A percentile compares a stretch with the other conserved stretches of the same genome.
These are phyloP conservation scores for Phocoena sinus DNA, from an alignment of 2,113 vertebrate species.

Conservation along the genomic window DNA sequence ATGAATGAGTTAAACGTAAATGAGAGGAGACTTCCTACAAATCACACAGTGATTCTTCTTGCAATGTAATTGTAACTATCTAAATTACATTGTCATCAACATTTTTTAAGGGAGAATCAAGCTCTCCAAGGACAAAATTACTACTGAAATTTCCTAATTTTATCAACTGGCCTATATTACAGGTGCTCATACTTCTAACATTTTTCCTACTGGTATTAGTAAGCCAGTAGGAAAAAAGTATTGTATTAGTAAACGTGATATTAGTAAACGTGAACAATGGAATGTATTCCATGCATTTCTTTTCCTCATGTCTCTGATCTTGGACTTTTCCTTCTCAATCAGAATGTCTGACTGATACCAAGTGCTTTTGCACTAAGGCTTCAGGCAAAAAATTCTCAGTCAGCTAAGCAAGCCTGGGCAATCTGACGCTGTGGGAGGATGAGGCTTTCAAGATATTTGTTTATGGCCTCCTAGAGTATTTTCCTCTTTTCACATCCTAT, in stretches of 20 bases:
- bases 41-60: background rate
- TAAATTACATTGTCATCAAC: background rate
- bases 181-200: background rate
- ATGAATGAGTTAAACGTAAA: conserved; percentile 7
- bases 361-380: background rate
- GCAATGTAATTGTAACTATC: background rate
- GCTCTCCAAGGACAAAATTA: background rate
- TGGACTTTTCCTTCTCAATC: background rate
- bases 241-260: background rate
- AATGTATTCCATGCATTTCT: background rate
- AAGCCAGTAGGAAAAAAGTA: too few relatives aligned
- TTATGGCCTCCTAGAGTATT: background rate
- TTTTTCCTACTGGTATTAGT: background rate
- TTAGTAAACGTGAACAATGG: background rate
- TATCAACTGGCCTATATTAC: background rate
- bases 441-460: background rate
- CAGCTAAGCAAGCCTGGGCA: background rate
- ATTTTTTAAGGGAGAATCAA: background rate
- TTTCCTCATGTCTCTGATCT: background rate
- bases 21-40: background rate
- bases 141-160: conserved; percentile 21
- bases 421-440: background rate
- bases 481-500: background rate
- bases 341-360: conserved; percentile 6
- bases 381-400: background rate